Evolutionary conservation across 2,888 invertebrate species (phyloP), one percentile per base, ranked within the genome.

Genomic region (Hypercompe scribonia): DNA sequence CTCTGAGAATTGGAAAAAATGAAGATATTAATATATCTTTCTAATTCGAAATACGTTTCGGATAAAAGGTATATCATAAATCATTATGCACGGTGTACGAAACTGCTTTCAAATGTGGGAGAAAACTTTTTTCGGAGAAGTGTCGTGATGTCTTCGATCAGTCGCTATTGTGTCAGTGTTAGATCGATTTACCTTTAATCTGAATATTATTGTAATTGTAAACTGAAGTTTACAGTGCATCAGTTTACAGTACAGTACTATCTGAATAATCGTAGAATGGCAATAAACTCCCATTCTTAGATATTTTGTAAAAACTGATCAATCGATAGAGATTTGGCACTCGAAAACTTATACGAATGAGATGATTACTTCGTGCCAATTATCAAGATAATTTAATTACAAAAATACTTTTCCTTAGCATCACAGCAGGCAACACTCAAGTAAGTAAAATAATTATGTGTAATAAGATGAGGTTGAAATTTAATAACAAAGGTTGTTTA

Each of bases 1-100:
- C 94, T 95, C 90, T 88, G 94, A 93, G 94, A 94, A 91, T 92
- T 94, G 94, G 94, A 95, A 95, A 95, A 95, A 95, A 95, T 95
- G 90, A 94, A 95, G 95, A 95, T 95, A 95, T 95, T 95, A 95
- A 95, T 95, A 94, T 95, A 95, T 95, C 95, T 94, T 94, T 95
- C 95, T 95, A 95, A 95, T 95, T 95, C 92, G 94, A 94, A 95
- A 95, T 95, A 95, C 93, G 94, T 94, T 95, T 91, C 90, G 94
- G 91, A 94, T 94, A 95, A 95, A 95, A 89, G 95, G 92, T 87
- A 86, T 87, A 91, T 92, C 94, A 94, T 95, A 95, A 95, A 95
- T 95, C 95, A 95, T 94, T 92, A 88, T 90, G 87, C 88, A 87
- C 83, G 87, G 83, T 85, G 92, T 90, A 92, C 89, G 89, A 90